phyloP scores from a whole-genome alignment of 2,888 invertebrate species.

The Zaprionus bogoriensis region DNA sequence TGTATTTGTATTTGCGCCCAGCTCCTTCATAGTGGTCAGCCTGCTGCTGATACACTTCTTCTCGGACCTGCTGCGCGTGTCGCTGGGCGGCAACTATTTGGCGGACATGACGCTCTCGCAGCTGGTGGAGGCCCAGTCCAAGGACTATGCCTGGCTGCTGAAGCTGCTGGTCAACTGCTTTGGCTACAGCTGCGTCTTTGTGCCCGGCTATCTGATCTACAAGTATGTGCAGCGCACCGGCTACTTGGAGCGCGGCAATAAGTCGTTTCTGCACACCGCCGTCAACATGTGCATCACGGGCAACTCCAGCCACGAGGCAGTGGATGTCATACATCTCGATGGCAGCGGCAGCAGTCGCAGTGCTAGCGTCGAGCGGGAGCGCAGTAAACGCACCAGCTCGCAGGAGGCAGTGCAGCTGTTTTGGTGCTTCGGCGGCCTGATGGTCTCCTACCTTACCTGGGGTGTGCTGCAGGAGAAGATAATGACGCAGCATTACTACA shows the following conservation, averaged over 20 bases:
- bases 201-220: constrained; percentile 92
- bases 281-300: constrained; percentile 81
- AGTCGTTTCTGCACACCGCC: constrained; percentile 75
- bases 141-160: constrained; percentile 89
- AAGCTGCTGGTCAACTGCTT: constrained; percentile 91
- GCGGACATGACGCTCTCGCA: constrained; percentile 80
- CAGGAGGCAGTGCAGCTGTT: constrained; percentile 86
- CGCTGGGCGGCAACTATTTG: constrained; percentile 78
- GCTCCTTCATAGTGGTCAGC: constrained; percentile 76
- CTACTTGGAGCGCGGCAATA: constrained; percentile 87
- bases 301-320: constrained; percentile 72
- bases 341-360: constrained; percentile 3
- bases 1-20: constrained; percentile 20
- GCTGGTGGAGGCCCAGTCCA: constrained; percentile 83
- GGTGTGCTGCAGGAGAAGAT: constrained; percentile 98
- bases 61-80: constrained; percentile 80
- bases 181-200: constrained; percentile 93
- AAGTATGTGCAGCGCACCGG: constrained; percentile 90
- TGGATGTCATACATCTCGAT: constrained; percentile 82
- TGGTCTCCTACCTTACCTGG: constrained; percentile 96
- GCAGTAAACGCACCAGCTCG: constrained; percentile 83
- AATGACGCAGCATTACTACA: constrained; percentile 93
- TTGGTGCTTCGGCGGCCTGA: constrained; percentile 94
- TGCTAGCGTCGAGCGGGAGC: constrained; percentile 30
- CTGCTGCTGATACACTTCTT: constrained; percentile 81